Evolutionary conservation across 2,888 invertebrate species (phyloP).

Genomic region (Lochmaea crataegi): DNA sequence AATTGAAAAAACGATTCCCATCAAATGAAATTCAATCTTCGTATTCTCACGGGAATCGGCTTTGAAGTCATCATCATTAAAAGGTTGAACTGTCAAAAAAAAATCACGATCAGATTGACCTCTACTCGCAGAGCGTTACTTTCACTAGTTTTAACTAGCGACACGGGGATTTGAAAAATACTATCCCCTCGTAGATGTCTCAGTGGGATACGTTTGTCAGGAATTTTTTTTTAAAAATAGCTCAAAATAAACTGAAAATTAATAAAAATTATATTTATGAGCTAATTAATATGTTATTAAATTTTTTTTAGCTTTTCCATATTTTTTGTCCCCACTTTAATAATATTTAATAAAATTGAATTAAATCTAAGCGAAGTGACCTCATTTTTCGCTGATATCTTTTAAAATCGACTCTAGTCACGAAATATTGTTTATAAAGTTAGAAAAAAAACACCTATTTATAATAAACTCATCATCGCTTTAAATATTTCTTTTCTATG

Average conservation of each 20-base stretch:
- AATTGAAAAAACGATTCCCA: too few relatives aligned
- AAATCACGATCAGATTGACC: constrained; percentile 28
- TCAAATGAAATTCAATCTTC: constrained; percentile 13
- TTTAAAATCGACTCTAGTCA: not conserved
- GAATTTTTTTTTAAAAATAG: too few relatives aligned
- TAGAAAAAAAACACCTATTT: not conserved
- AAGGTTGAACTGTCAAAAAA: constrained; percentile 21
- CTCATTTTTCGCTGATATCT: too few relatives aligned
- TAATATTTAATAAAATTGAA: too few relatives aligned
- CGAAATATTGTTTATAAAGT: not conserved
- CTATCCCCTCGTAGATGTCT: too few relatives aligned
- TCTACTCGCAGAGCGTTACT: constrained; percentile 18
- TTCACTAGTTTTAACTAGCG: constrained; percentile 18
- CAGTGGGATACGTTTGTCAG: too few relatives aligned
- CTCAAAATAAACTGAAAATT: too few relatives aligned
- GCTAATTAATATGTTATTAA: too few relatives aligned
- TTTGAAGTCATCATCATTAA: constrained; percentile 17
- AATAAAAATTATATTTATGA: too few relatives aligned
- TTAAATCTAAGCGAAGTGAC: too few relatives aligned
- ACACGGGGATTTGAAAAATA: not conserved
- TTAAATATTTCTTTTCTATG: not conserved
- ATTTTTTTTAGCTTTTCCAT: too few relatives aligned
- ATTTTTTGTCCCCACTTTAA: too few relatives aligned
- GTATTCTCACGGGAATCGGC: constrained; percentile 40
- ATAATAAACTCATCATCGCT: not conserved